Evolutionary conservation across 2,797 vertebrate species (phyloP).

Genomic region (Hephaestus fuliginosus): DNA sequence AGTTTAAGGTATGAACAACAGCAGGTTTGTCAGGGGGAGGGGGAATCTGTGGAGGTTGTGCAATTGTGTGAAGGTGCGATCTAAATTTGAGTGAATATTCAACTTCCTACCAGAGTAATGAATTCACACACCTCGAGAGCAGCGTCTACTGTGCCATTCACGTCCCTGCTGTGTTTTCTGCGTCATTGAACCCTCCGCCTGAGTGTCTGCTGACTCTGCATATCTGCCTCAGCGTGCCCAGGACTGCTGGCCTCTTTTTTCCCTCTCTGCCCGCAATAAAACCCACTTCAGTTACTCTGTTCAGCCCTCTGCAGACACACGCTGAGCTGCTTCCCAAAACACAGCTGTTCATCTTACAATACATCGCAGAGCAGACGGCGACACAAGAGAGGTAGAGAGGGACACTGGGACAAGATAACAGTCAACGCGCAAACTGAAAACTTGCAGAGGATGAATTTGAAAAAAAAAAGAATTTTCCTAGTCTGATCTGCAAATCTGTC

Average conservation of each 20-base stretch:
- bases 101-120: conserved; percentile 16
- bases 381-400: neutral
- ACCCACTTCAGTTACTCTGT: conserved; percentile 40
- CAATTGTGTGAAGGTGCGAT: conserved; percentile 9
- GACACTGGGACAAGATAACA: conserved; percentile 19
- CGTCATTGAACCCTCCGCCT: conserved; percentile 58
- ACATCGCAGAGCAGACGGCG: conserved; percentile 25
- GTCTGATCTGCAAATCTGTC: conserved; percentile 32
- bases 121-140: conserved; percentile 38
- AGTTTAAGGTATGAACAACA: conserved; percentile 54
- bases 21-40: conserved; percentile 10
- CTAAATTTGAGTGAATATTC: conserved; percentile 21
- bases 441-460: neutral
- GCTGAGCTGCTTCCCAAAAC: conserved; percentile 37
- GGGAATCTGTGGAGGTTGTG: conserved; percentile 29
- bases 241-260: conserved; percentile 51
- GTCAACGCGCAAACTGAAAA: conserved; percentile 26
- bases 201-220: conserved; percentile 75
- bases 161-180: conserved; percentile 59
- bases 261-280: conserved; percentile 42
- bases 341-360: conserved; percentile 32
- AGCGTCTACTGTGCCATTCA: conserved; percentile 38
- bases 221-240: conserved; percentile 52
- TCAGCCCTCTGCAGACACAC: conserved; percentile 45
- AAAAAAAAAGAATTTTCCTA: conserved; percentile 11